Conservation (phyloP, 2,888 invertebrate species). For the Diplolepis rosae region DNA sequence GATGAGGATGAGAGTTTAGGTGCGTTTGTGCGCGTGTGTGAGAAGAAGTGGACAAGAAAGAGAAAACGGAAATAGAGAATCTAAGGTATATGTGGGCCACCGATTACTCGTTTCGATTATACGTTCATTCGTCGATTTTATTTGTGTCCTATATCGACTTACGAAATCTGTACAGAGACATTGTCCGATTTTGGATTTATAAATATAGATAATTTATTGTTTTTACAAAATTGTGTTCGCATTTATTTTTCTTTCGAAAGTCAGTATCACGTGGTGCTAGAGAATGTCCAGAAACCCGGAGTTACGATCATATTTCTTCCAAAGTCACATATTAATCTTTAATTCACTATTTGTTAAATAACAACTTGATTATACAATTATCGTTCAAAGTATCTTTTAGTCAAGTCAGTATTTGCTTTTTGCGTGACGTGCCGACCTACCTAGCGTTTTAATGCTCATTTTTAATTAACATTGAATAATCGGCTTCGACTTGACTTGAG, state of each 20-base stretch:
- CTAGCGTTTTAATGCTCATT: constrained; percentile 57
- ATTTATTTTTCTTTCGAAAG: constrained; percentile 57
- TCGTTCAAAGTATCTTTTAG: neutral
- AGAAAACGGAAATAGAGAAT: constrained; percentile 36
- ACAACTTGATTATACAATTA: no score
- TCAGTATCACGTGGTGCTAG: constrained; percentile 47
- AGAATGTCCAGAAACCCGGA: constrained; percentile 58
- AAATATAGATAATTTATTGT: constrained; percentile 72
- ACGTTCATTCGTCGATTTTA: constrained; percentile 43
- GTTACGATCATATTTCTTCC: constrained; percentile 45
- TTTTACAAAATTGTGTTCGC: constrained; percentile 65
- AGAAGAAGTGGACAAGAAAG: constrained; percentile 51
- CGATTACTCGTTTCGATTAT: constrained; percentile 43
- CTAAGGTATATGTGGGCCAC: constrained; percentile 30
- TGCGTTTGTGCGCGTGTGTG: constrained; percentile 49
- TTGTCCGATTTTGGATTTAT: constrained; percentile 66
- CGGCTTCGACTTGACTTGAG: neutral
- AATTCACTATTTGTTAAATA: neutral
- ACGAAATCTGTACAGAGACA: constrained; percentile 69
- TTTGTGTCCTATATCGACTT: constrained; percentile 39
- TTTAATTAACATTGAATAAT: neutral
- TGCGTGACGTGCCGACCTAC: constrained; percentile 62
- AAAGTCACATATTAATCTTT: constrained; percentile 15
- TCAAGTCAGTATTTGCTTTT: constrained; percentile 24
- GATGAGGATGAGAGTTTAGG: constrained; percentile 39